Percentiles rank a stretch among this genome's conserved stretches.
Evolutionary conservation across 2,797 vertebrate species (phyloP).

Genomic region (Rachycentron canadum): DNA sequence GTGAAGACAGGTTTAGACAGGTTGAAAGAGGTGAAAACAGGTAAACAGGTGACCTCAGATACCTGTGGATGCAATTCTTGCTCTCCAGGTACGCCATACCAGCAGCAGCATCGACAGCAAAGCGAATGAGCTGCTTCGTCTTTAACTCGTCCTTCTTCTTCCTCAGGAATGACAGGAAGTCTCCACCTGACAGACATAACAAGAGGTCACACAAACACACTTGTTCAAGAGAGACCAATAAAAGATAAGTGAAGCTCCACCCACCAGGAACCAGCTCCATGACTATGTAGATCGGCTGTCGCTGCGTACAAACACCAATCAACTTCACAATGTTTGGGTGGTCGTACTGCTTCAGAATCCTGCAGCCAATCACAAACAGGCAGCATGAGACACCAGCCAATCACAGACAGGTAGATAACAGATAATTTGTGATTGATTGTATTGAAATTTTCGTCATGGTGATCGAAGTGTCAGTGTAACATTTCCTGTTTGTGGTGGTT

Average conservation of each 20-base stretch:
- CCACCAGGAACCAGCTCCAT: conserved; percentile 96
- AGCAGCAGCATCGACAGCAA: conserved; percentile 92
- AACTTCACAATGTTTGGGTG: conserved; percentile 98
- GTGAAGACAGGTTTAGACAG: neutral
- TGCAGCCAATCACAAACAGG: conserved; percentile 76
- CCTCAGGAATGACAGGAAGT: conserved; percentile 96
- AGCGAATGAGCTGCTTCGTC: conserved; percentile 93
- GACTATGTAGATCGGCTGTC: conserved; percentile 97
- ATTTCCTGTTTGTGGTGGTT: no score
- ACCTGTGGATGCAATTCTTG: conserved; percentile 99
- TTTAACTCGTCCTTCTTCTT: conserved; percentile 98
- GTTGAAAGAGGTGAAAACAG: neutral
- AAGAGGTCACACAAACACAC: conserved; percentile 13
- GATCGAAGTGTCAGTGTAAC: no score
- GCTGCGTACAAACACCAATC: conserved; percentile 96
- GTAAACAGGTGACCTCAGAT: neutral
- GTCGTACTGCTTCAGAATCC: conserved; percentile 98
- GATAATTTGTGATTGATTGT: neutral
- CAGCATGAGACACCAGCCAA: conserved; percentile 10
- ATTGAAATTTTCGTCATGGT: no score
- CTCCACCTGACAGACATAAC: conserved; percentile 87
- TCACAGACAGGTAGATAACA: conserved; percentile 5
- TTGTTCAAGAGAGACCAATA: conserved; percentile 10
- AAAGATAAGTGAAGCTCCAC: conserved; percentile 25
- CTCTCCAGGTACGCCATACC: conserved; percentile 97